These are phyloP conservation scores for Nomia melanderi DNA, from an alignment of 1,140 invertebrate species.

Conservation along the genomic window DNA sequence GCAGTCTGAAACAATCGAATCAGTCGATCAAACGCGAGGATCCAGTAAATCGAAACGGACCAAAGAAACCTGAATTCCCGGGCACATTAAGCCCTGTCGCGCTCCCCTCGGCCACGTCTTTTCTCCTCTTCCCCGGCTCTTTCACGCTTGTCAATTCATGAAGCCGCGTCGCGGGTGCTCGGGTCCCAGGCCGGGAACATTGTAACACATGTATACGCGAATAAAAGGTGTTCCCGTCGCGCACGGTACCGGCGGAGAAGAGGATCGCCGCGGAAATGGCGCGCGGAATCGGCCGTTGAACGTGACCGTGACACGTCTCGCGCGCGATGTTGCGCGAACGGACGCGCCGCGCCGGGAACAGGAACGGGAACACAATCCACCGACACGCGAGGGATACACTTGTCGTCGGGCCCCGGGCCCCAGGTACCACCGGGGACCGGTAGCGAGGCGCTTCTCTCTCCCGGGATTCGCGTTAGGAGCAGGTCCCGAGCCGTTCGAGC, in stretches of 20 bases:
- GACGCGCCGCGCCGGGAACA: slow-evolving; percentile 11
- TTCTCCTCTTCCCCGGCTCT: too few species aligned
- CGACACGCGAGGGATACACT: slow-evolving; percentile 19
- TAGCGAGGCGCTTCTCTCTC: slow-evolving; percentile 43
- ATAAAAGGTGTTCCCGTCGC: slow-evolving; percentile 30
- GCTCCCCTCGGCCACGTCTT: too few species aligned
- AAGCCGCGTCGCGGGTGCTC: slow-evolving; percentile 8
- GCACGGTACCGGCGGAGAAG: background rate
- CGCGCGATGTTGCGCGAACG: slow-evolving; percentile 10
- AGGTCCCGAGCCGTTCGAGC: slow-evolving; percentile 34
- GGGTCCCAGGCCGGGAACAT: background rate
- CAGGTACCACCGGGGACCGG: slow-evolving; percentile 4
- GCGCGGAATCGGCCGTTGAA: slow-evolving; percentile 26
- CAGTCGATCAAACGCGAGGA: too few species aligned
- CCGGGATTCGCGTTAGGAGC: slow-evolving; percentile 40
- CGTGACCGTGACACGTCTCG: slow-evolving; percentile 26
- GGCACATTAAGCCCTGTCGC: too few species aligned
- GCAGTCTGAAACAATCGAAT: too few species aligned
- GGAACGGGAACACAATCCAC: slow-evolving; percentile 23
- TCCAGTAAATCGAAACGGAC: too few species aligned
- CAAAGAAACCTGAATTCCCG: too few species aligned
- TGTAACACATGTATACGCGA: slow-evolving; percentile 23
- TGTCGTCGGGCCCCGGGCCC: slow-evolving; percentile 7
- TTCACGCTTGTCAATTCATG: slow-evolving; percentile 33
- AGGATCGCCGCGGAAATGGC: slow-evolving; percentile 18